Base-by-base conservation (phyloP, 2,888 invertebrate species). In the Polyploca ridens region DNA sequence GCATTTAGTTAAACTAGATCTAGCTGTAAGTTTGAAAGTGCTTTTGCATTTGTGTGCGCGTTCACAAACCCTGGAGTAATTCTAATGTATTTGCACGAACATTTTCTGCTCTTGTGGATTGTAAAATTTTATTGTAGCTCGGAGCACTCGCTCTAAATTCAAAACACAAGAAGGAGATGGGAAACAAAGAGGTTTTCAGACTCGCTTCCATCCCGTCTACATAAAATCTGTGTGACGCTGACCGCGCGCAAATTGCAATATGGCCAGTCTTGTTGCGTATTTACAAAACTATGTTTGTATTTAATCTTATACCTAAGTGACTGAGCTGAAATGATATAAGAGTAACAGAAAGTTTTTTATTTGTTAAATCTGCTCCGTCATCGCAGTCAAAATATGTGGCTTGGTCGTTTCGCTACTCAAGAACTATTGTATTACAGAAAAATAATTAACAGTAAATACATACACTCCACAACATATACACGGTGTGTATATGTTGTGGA, bases 51-150 rank as follows among this genome's bases (percentile, higher is more conserved):
- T 49, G 16, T 49, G 19, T 44, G 46, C 38, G 27, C 38, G 33
- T 58, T 10, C 10, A 16, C 6, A 35, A 63, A 16, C 19, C 16
- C 49, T 63, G 16, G 16, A 1, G 2, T 54, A 62, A 62, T 38
- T 38, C 63, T 64, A 62, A 66, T 64, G 66, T 61, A 63, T 65
- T 69, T 69, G 35, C 7, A 54, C 10, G 19, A 16, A 54, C 54
- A 19, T 54, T 54, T 54, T 54, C 59, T 67, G 66, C 65, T 64
- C 62, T 71, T 19, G 63, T 60, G 63, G 62, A 70, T 66, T 66
- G 65, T 67, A 62, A 64, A 69, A 63, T 73, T 73, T 70, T 74
- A 71, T 70, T 67, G 27, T 27, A 67, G 63, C 54, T 57, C 2
- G 19, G 49, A n/a, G 44, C 8, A 33, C 54, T 54, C 54, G 62